phyloP scores from a whole-genome alignment of 2,113 vertebrate species.

The Psittacula cyanocephala region DNA sequence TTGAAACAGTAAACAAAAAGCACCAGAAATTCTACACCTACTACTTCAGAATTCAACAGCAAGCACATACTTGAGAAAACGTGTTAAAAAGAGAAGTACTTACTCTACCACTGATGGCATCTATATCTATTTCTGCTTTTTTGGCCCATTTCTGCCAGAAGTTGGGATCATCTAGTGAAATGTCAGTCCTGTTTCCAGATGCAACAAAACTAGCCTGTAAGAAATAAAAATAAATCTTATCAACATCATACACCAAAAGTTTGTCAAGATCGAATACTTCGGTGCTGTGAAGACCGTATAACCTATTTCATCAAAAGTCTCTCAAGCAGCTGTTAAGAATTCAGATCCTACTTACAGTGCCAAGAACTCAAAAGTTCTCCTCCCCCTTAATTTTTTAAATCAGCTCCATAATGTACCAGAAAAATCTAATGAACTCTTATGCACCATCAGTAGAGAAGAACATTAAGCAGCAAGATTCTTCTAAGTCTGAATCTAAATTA shows the following conservation, averaged over 20 bases:
- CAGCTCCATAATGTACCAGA: neutral
- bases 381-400: neutral
- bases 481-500: slow-evolving; percentile 17
- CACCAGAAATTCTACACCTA: neutral
- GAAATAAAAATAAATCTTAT: slow-evolving; percentile 31
- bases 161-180: slow-evolving; percentile 97
- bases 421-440: slow-evolving; percentile 38
- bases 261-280: neutral
- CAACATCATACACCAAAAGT: neutral
- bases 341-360: neutral
- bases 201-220: slow-evolving; percentile 98
- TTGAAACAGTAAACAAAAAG: neutral
- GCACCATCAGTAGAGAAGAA: slow-evolving; percentile 11
- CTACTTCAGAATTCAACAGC: neutral
- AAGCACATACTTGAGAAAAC: neutral
- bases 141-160: slow-evolving; percentile 99
- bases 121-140: slow-evolving; percentile 96
- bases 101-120: slow-evolving; percentile 93
- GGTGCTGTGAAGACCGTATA: neutral
- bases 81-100: slow-evolving; percentile 59
- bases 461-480: slow-evolving; percentile 11
- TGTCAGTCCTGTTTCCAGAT: slow-evolving; percentile 98
- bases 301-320: neutral
- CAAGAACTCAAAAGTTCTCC: slow-evolving; percentile 14
- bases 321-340: neutral